These are phyloP conservation scores for Xylota segnis DNA, from an alignment of 2,888 invertebrate species.

Conservation along the genomic window DNA sequence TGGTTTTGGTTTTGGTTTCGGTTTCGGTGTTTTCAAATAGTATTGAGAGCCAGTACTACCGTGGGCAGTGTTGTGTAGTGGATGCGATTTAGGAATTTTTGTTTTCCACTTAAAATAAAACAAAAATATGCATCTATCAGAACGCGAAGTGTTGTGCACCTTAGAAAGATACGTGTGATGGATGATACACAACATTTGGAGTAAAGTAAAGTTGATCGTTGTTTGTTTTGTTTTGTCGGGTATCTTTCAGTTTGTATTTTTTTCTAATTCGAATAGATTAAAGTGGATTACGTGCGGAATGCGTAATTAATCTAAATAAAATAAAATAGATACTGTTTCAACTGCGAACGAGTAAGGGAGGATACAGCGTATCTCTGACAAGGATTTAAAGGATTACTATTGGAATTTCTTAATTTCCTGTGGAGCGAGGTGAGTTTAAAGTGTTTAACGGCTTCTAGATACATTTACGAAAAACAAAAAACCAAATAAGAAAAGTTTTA, in stretches of 20 bases:
- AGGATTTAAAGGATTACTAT: constrained; percentile 56
- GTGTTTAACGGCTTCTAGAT: constrained; percentile 7
- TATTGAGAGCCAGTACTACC: neutral
- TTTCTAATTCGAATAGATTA: constrained; percentile 53
- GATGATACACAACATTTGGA: constrained; percentile 18
- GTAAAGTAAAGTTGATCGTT: constrained; percentile 13
- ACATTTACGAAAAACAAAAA: neutral
- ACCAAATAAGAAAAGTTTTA: neutral
- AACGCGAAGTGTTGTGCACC: constrained; percentile 33
- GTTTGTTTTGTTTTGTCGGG: constrained; percentile 10
- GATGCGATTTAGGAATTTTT: constrained; percentile 14
- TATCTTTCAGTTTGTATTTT: constrained; percentile 32
- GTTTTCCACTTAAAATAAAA: neutral
- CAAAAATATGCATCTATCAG: constrained; percentile 1
- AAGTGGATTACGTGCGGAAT: constrained; percentile 58
- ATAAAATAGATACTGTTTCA: constrained; percentile 4
- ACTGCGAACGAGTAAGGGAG: neutral
- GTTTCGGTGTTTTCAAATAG: constrained; percentile 21
- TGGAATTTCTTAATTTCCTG: constrained; percentile 43
- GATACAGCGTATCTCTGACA: constrained; percentile 12
- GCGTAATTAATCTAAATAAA: constrained; percentile 31
- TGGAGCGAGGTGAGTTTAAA: constrained; percentile 38
- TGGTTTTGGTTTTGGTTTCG: constrained; percentile 47
- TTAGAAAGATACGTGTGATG: constrained; percentile 8
- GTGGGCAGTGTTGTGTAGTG: constrained; percentile 29